Conservation (phyloP, 2,113 vertebrate genomes). For the Bostrychus sinensis region DNA sequence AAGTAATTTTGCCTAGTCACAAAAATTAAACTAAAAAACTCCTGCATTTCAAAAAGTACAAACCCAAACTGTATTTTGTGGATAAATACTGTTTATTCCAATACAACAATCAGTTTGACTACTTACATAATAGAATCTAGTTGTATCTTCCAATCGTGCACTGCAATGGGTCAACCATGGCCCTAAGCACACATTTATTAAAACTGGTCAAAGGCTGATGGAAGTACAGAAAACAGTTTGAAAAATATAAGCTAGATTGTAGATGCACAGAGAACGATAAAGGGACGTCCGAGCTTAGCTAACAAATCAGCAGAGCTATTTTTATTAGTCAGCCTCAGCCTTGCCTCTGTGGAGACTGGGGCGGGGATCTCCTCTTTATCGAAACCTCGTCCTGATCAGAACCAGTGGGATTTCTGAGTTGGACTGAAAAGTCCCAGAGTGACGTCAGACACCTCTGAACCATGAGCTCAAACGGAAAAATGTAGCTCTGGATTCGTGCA, state of each 20-base stretch:
- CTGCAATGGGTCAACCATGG: no score
- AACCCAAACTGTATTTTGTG: no score
- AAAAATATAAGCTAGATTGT: neutral
- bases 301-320: slow-evolving; percentile 68
- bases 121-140: no score
- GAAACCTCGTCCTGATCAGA: slow-evolving; percentile 76
- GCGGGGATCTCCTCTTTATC: slow-evolving; percentile 73
- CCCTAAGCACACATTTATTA: no score
- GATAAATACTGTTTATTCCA: no score
- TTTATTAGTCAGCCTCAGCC: slow-evolving; percentile 77
- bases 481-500: slow-evolving; percentile 36
- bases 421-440: slow-evolving; percentile 61
- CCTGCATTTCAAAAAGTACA: no score
- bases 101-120: no score
- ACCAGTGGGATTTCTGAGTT: slow-evolving; percentile 63
- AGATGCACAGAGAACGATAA: neutral
- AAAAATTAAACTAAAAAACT: no score
- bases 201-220: no score
- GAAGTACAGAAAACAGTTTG: neutral
- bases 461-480: slow-evolving; percentile 60
- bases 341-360: slow-evolving; percentile 78
- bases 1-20: no score
- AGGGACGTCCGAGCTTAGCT: neutral
- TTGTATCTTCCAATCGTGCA: no score
- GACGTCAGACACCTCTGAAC: slow-evolving; percentile 54